Evolutionary conservation across 2,113 vertebrate genomes (phyloP), one percentile per base, ranked within the genome.

Genomic region (Carollia perspicillata): DNA sequence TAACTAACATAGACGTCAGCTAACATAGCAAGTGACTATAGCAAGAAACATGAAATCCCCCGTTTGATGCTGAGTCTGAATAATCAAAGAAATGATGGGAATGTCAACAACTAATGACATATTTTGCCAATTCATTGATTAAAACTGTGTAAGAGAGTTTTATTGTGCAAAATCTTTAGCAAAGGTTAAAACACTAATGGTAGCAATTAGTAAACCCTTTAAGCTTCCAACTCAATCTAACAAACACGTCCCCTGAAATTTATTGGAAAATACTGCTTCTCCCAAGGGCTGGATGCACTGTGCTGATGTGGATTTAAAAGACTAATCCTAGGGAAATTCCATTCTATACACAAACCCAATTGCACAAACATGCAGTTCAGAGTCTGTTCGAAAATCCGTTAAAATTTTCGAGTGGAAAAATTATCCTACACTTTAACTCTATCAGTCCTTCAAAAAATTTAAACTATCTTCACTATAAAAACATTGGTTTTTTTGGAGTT

Each of bases 321-420:
- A 86, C 44, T 78, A 81, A 90, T 71, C 49, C 35, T 71, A 68
- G 69, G 93, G 83, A 49, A 84, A 96, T 90, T 74, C 65, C n/a
- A 89, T 23, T 81, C 23, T 47, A 0, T 18, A 60, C 63, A 79
- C 40, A 94, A 95, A 91, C 75, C 74, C 88, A 89, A 72, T 35
- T 86, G 93, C 11, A 87, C 18, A 89, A 86, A 92, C 49, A 90
- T 49, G 28, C 47, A 95, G 63, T 84, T 79, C 68, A 5, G 18
- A 65, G 16, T 92, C 37, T 93, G 18, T 77, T n/a, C 90, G 55
- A 96, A 91, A 90, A n/a, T n/a, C n/a, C n/a, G 55, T 33, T 63
- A 94, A 58, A 18, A 87, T 84, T 95, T 91, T 86, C 51, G 95
- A 90, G 44, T 88, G 20, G 71, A 93, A 95, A 96, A 97, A 78